Evolutionary conservation across 1,140 invertebrate species (phyloP), one percentile per base, ranked within the genome.

Genomic region (Danaus plexippus): DNA sequence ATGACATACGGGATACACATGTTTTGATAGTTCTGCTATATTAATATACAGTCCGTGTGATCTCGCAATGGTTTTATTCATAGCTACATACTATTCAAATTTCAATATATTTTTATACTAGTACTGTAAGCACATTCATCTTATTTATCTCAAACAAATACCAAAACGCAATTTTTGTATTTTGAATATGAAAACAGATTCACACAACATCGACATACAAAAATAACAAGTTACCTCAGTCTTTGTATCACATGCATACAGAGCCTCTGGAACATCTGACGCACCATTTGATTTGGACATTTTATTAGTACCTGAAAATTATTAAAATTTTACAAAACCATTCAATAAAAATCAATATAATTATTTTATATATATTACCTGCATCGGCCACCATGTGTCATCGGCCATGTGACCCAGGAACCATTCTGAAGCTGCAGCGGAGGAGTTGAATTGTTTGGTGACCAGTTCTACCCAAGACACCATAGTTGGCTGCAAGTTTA

Each of bases 381-480:
- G 95, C 63, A 97, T 93, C 1, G 95, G 95, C 97, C 97, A 98
- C 93, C 95, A 97, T 13, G 95, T 95, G 80, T 97, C 93, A 54
- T 93, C 89, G 1, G 95, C 94, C 96, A 98, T 97, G 72, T 95
- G 93, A 64, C 96, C 93, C 11, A 98, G 85, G 71, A 98, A 97
- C 93, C 96, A 96, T 75, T 97, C 94, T 63, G 96, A 96, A 0
- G 96, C 95, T 54, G 92, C 92, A 53, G 93, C 91, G n/a, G 95
- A 97, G 12, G 93, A 91, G 78, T 96, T 97, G 71, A 98, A 97
- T 77, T 97, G 96, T 77, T 98, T 98, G 1, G 96, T 98, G 6
- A 98, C 89, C 41, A 97, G 83, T 80, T 98, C 97, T 18, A 98
- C 96, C 96, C 96, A 98, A 61, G 97, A 95, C 9, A 97, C 93